Conservation (phyloP, 2,113 vertebrate genomes). For the Hemichromis elongatus region DNA sequence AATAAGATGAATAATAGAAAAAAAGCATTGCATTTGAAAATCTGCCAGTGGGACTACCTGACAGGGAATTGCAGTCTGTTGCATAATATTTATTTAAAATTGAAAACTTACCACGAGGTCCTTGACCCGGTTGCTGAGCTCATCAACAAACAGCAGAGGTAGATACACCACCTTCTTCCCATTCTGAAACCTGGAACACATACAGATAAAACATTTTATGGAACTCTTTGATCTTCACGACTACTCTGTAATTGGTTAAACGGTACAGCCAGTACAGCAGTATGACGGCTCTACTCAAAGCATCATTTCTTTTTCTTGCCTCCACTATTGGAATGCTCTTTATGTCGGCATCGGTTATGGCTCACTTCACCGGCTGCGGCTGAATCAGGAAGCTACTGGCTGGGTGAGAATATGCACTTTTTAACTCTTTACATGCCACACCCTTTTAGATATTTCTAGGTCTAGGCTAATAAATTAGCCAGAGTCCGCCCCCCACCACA, state of each 20-base stretch:
- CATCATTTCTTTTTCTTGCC: not conserved
- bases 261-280: not conserved
- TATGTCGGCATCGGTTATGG: not conserved
- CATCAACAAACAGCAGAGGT: conserved; percentile 96
- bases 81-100: not conserved
- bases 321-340: not conserved
- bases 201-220: not conserved
- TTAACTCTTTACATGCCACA: not conserved
- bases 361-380: not conserved
- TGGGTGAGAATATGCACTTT: not conserved
- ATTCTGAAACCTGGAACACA: conserved; percentile 79
- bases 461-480: not conserved
- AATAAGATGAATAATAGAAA: not conserved
- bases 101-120: conserved; percentile 85
- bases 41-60: not conserved
- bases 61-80: not conserved
- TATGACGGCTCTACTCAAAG: not conserved
- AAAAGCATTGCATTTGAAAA: not conserved
- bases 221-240: not conserved
- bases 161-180: conserved; percentile 95
- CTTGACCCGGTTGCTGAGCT: conserved; percentile 95
- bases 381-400: not conserved
- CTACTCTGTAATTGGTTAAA: not conserved
- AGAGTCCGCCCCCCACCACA: too few relatives aligned
- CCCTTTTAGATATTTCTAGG: not conserved